Evolutionary conservation across 2,113 vertebrate genomes (phyloP).

Genomic region (Morone saxatilis): DNA sequence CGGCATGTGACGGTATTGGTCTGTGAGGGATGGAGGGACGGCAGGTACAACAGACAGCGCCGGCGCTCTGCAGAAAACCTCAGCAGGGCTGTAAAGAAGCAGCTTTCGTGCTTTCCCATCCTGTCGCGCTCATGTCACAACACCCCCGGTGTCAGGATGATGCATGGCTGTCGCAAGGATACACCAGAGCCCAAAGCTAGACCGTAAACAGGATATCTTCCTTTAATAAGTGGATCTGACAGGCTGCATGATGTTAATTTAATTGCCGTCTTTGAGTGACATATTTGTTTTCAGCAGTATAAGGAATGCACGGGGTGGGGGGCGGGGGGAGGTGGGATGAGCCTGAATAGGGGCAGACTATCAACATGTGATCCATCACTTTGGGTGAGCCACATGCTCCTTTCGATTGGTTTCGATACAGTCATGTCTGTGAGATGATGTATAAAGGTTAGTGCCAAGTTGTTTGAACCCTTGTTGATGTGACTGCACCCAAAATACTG

Average conservation of each 20-base stretch:
- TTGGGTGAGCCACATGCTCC: too few relatives aligned
- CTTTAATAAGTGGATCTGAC: conserved; percentile 64
- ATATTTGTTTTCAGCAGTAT: conserved; percentile 39
- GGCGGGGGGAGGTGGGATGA: conserved; percentile 9
- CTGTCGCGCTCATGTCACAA: conserved; percentile 15
- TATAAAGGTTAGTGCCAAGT: too few relatives aligned
- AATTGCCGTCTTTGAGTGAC: conserved; percentile 56
- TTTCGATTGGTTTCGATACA: too few relatives aligned
- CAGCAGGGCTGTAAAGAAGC: conserved; percentile 22
- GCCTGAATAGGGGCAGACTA: neutral
- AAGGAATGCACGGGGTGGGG: neutral
- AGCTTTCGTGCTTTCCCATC: conserved; percentile 17
- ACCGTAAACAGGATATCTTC: conserved; percentile 49
- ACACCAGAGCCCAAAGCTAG: conserved; percentile 39
- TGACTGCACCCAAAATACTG: conserved; percentile 4
- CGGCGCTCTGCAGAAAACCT: conserved; percentile 17
- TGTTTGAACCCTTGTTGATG: neutral
- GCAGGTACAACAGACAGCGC: neutral
- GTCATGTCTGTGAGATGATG: too few relatives aligned
- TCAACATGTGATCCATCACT: neutral
- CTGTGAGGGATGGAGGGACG: conserved; percentile 1
- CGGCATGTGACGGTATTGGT: conserved; percentile 12
- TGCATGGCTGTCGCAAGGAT: conserved; percentile 35
- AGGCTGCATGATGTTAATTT: conserved; percentile 63
- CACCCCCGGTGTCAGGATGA: conserved; percentile 49